Evolutionary conservation across 2,888 invertebrate species (phyloP).

Genomic region (Scotopteryx bipunctaria): DNA sequence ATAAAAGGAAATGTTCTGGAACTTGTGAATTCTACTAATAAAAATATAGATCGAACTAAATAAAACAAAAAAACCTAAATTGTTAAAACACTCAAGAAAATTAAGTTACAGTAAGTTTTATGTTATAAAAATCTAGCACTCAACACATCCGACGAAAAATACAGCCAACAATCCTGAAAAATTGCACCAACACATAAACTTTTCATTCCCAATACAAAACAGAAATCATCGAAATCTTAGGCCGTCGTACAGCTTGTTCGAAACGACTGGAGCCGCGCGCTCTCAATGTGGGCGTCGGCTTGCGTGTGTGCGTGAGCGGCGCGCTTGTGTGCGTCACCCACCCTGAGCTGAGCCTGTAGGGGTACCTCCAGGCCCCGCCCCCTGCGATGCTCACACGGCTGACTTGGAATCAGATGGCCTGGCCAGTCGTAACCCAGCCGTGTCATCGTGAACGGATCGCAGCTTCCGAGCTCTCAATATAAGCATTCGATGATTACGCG

Average conservation of each 20-base stretch:
- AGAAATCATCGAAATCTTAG: constrained; percentile 35
- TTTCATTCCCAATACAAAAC: constrained; percentile 30
- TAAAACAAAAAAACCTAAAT: not conserved
- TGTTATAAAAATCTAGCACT: constrained; percentile 1
- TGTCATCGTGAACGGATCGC: constrained; percentile 81
- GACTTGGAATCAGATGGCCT: constrained; percentile 82
- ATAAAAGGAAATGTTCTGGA: constrained; percentile 15
- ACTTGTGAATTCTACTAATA: not conserved
- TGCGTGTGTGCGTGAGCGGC: constrained; percentile 42
- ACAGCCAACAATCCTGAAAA: constrained; percentile 7
- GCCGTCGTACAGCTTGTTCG: constrained; percentile 35
- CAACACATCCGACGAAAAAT: not conserved
- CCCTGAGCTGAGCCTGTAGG: constrained; percentile 52
- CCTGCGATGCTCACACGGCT: constrained; percentile 80
- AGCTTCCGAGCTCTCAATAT: constrained; percentile 72
- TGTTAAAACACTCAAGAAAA: constrained; percentile 1
- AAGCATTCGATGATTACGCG: constrained; percentile 79
- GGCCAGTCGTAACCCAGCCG: constrained; percentile 82
- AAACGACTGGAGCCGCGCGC: constrained; percentile 28
- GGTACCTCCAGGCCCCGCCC: constrained; percentile 65
- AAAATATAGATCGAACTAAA: not conserved
- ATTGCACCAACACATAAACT: constrained; percentile 21
- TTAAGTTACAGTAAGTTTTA: not conserved
- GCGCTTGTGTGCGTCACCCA: constrained; percentile 69
- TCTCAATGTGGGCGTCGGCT: constrained; percentile 33